These are phyloP conservation scores for Sitophilus oryzae DNA, from an alignment of 1,140 invertebrate species.

Conservation along the genomic window DNA sequence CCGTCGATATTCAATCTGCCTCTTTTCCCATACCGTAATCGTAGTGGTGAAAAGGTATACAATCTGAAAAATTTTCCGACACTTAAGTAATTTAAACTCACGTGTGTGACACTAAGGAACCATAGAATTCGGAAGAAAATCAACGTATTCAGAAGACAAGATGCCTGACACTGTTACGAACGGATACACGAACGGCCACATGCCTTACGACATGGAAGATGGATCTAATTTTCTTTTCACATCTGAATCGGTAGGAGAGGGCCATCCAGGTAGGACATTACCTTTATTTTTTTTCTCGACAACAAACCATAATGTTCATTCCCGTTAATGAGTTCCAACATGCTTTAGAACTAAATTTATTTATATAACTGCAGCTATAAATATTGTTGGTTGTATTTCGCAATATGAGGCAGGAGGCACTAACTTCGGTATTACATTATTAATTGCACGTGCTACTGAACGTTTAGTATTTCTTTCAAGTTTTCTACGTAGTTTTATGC, in stretches of 20 bases:
- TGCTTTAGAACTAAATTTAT: not conserved
- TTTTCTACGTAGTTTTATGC: too few relatives aligned
- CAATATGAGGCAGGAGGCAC: not conserved
- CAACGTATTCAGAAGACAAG: constrained; percentile 34
- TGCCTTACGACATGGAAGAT: constrained; percentile 69
- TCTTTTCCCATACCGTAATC: constrained; percentile 31
- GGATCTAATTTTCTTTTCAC: constrained; percentile 93
- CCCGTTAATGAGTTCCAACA: too few relatives aligned
- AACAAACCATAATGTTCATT: too few relatives aligned
- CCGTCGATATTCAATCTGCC: constrained; percentile 1
- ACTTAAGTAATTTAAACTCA: constrained; percentile 8
- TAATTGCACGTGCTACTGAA: not conserved
- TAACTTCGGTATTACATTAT: too few relatives aligned
- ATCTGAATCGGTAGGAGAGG: constrained; percentile 98
- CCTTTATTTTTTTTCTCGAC: too few relatives aligned
- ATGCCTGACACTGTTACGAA: constrained; percentile 74
- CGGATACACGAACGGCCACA: constrained; percentile 63
- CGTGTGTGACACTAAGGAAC: constrained; percentile 2
- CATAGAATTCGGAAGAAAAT: constrained; percentile 1
- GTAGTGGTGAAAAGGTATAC: constrained; percentile 7
- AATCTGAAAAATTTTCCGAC: not conserved
- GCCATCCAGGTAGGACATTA: constrained; percentile 82
- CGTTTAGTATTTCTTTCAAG: too few relatives aligned
- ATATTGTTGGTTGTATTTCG: not conserved
- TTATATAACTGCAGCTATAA: not conserved